Percentiles rank a stretch among this genome's conserved stretches.
Conservation (phyloP, 2,888 invertebrate species). For the Eupithecia insigniata region DNA sequence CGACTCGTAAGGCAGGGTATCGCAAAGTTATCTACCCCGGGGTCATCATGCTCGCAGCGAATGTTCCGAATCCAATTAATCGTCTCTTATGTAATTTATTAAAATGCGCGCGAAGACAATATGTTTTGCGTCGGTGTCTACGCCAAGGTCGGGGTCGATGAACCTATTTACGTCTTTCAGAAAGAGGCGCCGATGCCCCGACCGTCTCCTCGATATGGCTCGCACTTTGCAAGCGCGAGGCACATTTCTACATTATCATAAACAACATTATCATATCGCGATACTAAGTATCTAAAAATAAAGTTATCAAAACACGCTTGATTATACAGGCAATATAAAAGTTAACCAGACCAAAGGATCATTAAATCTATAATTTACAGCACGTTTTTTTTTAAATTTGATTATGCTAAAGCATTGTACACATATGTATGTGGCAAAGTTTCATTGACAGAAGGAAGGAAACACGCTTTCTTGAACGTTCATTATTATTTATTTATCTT, state of each 20-base stretch:
- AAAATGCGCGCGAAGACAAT: slow-evolving; percentile 58
- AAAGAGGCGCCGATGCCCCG: slow-evolving; percentile 55
- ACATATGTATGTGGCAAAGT: not conserved
- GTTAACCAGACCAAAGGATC: not conserved
- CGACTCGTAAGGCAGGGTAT: not conserved
- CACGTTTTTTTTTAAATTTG: too few species aligned
- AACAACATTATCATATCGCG: not conserved
- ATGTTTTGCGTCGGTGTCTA: slow-evolving; percentile 66
- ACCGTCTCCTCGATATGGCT: slow-evolving; percentile 35
- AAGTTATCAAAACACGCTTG: not conserved
- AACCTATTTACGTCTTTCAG: slow-evolving; percentile 76
- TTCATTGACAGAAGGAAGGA: not conserved
- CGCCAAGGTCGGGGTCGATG: slow-evolving; percentile 79
- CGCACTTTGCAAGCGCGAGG: slow-evolving; percentile 57
- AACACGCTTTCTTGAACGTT: not conserved
- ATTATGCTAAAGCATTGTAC: too few species aligned
- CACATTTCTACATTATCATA: slow-evolving; percentile 39
- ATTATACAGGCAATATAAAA: not conserved
- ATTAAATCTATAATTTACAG: not conserved
- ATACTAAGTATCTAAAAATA: not conserved
- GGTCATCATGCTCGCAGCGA: slow-evolving; percentile 15
- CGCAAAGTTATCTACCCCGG: slow-evolving; percentile 15
- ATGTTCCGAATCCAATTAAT: slow-evolving; percentile 36
- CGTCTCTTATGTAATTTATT: slow-evolving; percentile 40
- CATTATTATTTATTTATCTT: not conserved